Percentiles rank a stretch among this genome's conserved stretches.
Conservation (phyloP, 2,888 invertebrate species). For the Cantharis nigra region DNA sequence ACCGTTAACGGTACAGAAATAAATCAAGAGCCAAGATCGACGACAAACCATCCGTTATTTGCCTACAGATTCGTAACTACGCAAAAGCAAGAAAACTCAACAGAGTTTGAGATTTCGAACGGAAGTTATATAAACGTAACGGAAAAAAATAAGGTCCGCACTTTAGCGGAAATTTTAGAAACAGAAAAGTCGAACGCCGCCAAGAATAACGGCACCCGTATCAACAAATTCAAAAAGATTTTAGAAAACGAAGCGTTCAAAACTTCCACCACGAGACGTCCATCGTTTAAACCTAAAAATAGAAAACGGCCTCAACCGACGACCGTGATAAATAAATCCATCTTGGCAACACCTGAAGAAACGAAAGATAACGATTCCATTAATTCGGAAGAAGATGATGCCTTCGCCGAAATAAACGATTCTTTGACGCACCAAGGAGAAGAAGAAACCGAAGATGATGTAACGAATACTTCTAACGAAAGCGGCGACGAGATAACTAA, state of each 20-base stretch:
- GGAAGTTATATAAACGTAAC: background rate
- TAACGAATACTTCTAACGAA: background rate
- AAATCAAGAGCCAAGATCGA: background rate
- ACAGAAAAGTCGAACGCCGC: background rate
- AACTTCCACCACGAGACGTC: background rate
- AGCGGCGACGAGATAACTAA: background rate
- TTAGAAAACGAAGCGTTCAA: background rate
- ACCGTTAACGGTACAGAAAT: background rate
- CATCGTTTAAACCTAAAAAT: background rate
- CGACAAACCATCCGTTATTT: background rate
- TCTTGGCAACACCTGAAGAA: background rate
- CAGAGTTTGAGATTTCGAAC: background rate
- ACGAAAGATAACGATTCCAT: background rate
- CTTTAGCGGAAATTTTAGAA: background rate
- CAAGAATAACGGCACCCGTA: background rate
- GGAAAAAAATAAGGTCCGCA: background rate
- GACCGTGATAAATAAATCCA: background rate
- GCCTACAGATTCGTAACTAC: background rate
- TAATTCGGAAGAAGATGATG: background rate
- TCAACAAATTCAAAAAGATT: background rate
- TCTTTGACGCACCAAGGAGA: background rate
- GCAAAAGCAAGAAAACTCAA: background rate
- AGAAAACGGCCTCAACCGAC: background rate
- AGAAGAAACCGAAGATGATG: background rate
- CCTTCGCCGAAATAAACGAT: background rate